Percentiles rank a stretch among this genome's conserved stretches.
Evolutionary conservation across 2,113 vertebrate genomes (phyloP).

Genomic region (Meleagris gallopavo): DNA sequence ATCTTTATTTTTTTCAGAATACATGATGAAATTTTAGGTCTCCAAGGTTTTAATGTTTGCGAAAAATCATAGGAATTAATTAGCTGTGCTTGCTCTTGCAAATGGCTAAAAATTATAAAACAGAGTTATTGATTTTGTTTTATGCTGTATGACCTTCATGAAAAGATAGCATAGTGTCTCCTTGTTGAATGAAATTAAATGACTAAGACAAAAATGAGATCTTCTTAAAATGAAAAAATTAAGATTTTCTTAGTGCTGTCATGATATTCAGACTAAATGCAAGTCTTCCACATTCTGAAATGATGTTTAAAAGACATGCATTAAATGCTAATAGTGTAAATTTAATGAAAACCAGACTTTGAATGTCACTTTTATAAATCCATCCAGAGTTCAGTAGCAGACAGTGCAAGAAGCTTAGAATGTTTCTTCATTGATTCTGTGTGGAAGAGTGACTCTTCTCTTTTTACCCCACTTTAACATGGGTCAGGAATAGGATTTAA

Average conservation of each 20-base stretch:
- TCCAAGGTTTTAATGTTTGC: background rate
- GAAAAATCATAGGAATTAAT: background rate
- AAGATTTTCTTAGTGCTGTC: background rate
- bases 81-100: background rate
- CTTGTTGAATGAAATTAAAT: background rate
- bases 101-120: background rate
- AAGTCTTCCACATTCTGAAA: background rate
- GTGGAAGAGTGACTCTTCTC: background rate
- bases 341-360: background rate
- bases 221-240: background rate
- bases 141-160: background rate
- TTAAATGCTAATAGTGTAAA: background rate
- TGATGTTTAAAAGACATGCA: background rate
- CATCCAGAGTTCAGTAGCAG: rapidly evolving
- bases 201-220: background rate
- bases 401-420: background rate
- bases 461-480: background rate
- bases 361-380: background rate
- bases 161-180: background rate
- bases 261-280: background rate
- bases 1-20: background rate
- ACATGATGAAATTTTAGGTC: background rate
- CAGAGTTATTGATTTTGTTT: background rate
- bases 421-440: background rate
- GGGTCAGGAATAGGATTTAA: background rate